Evolutionary conservation across 2,888 invertebrate species (phyloP), one percentile per base, ranked within the genome.

Genomic region (Xestia rhomboidea): DNA sequence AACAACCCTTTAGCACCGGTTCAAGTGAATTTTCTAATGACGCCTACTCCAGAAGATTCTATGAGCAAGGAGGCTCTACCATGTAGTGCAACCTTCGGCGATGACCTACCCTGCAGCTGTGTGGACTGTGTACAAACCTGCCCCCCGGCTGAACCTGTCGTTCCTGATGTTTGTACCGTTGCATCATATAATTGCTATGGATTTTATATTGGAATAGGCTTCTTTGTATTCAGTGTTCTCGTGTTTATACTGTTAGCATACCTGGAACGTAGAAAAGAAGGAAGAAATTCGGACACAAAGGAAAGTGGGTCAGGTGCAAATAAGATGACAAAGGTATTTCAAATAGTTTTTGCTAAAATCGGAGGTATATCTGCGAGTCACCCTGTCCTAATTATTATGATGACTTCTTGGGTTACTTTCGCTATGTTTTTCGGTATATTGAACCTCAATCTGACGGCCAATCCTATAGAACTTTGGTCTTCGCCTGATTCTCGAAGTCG

Each of bases 401-500:
- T 98, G 15, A 97, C 97, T 41, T 97, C 97, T 0, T 97, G 98
- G 96, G 76, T 98, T 62, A 88, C 89, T 7, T 94, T 97, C 13
- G 96, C 95, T 0, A 94, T 98, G 78, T 95, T 97, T 7, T 97
- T 97, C 84, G 99, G 99, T n/a, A 96, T 98, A 18, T 77, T 96
- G 0, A 96, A 96, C 75, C 93, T 99, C 83, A 94, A 97, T 80
- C 97, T 99, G 1, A 99, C 98, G 0, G 98, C 99, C 0, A 98
- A 99, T 93, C 99, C 99, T 0, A 98, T 99, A 2, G 98, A 99
- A 92, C 97, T 99, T 64, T 99, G 99, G 99, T 99, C 99, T 0
- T 97, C 99, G 0, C 98, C 98, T 2, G 94, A 97, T 44, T 99
- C 99, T 88, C 97, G 97, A 79, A 98, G 99, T 54, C 97, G 99